Evolutionary conservation across 2,797 vertebrate genomes (phyloP).

Genomic region (Furcifer pardalis): DNA sequence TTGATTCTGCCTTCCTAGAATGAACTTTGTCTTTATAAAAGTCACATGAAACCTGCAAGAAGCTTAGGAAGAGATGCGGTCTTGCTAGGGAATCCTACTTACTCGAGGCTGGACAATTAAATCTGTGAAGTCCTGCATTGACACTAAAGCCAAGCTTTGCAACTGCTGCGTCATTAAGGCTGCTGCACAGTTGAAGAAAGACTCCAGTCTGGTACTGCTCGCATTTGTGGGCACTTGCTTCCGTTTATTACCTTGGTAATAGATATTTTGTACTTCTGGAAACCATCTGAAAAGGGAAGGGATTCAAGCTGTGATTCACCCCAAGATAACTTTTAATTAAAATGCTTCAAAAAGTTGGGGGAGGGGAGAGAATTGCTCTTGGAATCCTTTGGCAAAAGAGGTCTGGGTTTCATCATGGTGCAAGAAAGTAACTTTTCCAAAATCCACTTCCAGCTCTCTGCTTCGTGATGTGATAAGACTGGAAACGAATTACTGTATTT

Average conservation of each 20-base stretch:
- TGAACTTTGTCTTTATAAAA: not conserved
- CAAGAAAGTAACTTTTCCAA: too few species aligned
- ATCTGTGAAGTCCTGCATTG: constrained; percentile 84
- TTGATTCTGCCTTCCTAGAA: constrained; percentile 7
- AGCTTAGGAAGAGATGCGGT: not conserved
- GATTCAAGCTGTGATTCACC: constrained; percentile 3
- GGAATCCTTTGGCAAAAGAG: too few species aligned
- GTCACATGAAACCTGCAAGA: not conserved
- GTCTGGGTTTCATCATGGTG: too few species aligned
- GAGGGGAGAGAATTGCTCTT: not conserved
- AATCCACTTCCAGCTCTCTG: too few species aligned
- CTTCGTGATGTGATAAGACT: not conserved
- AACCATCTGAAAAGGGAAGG: constrained; percentile 82
- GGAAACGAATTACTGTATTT: not conserved
- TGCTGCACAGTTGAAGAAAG: constrained; percentile 85
- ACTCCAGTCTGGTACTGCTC: constrained; percentile 74
- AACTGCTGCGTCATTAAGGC: constrained; percentile 87
- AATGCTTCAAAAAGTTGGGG: not conserved
- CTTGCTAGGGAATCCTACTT: constrained; percentile 50
- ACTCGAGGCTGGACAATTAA: constrained; percentile 82
- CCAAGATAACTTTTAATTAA: not conserved
- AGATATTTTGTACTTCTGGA: constrained; percentile 84
- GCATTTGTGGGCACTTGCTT: constrained; percentile 76
- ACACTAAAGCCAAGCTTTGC: constrained; percentile 82
- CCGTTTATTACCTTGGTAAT: constrained; percentile 77